phyloP scores from a whole-genome alignment of 2,113 vertebrate species.

The Origma solitaria region DNA sequence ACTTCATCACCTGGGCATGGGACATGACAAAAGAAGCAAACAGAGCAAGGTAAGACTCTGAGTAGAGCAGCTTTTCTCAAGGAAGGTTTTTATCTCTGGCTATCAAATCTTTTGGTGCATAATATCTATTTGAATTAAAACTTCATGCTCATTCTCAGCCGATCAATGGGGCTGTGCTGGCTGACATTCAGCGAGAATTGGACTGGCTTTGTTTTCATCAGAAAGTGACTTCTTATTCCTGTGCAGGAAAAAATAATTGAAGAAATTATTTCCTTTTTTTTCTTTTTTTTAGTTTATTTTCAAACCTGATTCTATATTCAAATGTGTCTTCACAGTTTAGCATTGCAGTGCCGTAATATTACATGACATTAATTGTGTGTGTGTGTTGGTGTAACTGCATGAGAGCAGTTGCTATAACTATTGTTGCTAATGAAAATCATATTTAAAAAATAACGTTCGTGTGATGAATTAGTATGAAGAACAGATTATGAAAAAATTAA shows the following conservation, averaged over 20 bases:
- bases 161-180: not conserved
- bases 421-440: not conserved
- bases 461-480: not conserved
- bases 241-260: not conserved
- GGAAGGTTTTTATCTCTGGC: not conserved
- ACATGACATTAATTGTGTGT: not conserved
- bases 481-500: not conserved
- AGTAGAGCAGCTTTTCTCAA: not conserved
- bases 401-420: not conserved
- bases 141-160: not conserved
- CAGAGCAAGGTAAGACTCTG: constrained; percentile 87
- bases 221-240: not conserved
- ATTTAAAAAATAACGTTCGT: not conserved
- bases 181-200: not conserved
- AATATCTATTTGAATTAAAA: not conserved
- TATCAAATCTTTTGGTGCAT: not conserved
- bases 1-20: constrained; percentile 99
- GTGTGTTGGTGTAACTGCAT: not conserved
- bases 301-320: not conserved
- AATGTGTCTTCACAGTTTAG: not conserved
- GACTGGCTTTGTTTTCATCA: not conserved
- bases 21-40: constrained; percentile 97
- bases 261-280: not conserved
- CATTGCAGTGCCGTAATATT: not conserved
- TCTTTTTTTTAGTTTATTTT: not conserved